A percentile compares a stretch with the other conserved stretches of the same genome.
Conservation (phyloP, 2,888 invertebrate genomes). For the Acleris emargana region DNA sequence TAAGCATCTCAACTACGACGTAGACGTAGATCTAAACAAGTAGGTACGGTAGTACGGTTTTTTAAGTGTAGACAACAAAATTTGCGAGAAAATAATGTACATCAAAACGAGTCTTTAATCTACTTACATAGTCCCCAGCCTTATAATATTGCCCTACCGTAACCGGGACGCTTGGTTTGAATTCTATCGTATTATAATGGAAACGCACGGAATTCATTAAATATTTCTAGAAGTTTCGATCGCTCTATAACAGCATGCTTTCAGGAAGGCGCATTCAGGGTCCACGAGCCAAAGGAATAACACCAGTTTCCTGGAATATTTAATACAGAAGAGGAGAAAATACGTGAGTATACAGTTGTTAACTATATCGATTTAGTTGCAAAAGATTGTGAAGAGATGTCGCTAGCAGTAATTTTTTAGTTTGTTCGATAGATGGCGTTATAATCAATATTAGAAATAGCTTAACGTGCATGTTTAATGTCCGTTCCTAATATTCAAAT, state of each 20-base stretch:
- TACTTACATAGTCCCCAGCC: too few species aligned
- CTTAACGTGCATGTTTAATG: too few species aligned
- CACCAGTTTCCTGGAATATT: conserved; percentile 26
- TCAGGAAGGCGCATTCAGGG: conserved; percentile 30
- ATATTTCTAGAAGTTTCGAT: conserved; percentile 30
- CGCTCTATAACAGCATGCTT: conserved; percentile 28
- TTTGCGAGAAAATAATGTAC: too few species aligned
- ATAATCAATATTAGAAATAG: background rate
- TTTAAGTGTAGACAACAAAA: too few species aligned
- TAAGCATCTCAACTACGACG: too few species aligned
- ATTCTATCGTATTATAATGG: conserved; percentile 2
- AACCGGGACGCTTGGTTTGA: too few species aligned
- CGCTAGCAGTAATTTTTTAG: background rate
- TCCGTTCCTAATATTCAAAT: too few species aligned
- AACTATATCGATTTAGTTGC: background rate
- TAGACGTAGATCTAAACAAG: too few species aligned
- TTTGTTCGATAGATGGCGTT: background rate
- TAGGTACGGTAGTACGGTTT: too few species aligned
- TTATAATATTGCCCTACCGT: too few species aligned
- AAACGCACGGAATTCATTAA: conserved; percentile 20
- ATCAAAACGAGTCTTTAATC: too few species aligned
- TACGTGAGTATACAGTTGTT: conserved; percentile 18
- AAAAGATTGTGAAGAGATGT: background rate
- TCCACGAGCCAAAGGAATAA: conserved; percentile 10
- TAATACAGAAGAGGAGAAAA: background rate